These are phyloP conservation scores for Lomographa bimaculata DNA, from an alignment of 2,888 invertebrate species.

Conservation along the genomic window DNA sequence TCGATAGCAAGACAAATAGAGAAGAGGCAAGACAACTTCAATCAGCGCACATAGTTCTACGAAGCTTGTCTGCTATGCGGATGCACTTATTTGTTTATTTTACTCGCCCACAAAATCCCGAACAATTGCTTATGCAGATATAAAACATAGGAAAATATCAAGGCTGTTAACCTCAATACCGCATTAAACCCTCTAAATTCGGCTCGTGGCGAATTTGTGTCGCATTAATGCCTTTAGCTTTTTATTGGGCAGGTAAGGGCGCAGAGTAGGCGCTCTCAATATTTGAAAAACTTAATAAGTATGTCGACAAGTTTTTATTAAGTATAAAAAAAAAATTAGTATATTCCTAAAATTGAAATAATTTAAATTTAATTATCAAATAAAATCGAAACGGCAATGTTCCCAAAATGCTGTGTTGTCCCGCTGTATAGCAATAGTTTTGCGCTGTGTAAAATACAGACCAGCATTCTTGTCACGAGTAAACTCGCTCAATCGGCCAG, in stretches of 20 bases:
- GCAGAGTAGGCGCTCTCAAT: background rate
- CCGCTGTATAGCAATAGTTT: too few species aligned
- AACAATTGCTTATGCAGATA: conserved; percentile 16
- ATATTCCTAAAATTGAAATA: too few species aligned
- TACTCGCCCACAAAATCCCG: conserved; percentile 14
- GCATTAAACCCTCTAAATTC: conserved; percentile 15
- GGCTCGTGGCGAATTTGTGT: conserved; percentile 5
- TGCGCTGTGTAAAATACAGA: too few species aligned
- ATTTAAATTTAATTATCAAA: too few species aligned
- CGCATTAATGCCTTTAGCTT: background rate
- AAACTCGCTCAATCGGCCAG: too few species aligned
- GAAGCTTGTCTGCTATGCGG: conserved; percentile 23
- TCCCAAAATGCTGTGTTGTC: too few species aligned
- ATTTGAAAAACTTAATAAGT: too few species aligned
- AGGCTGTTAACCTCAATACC: conserved; percentile 18
- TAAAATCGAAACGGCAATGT: too few species aligned
- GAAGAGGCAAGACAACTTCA: background rate
- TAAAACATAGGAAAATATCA: conserved; percentile 8
- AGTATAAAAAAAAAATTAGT: too few species aligned
- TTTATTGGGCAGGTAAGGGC: conserved; percentile 2
- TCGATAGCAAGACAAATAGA: too few species aligned
- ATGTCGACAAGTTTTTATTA: too few species aligned
- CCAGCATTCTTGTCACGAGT: too few species aligned
- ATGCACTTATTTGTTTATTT: conserved; percentile 27
- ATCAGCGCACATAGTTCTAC: conserved; percentile 16